Conservation (phyloP, 2,888 invertebrate genomes). For the Ophion slaviceki region DNA sequence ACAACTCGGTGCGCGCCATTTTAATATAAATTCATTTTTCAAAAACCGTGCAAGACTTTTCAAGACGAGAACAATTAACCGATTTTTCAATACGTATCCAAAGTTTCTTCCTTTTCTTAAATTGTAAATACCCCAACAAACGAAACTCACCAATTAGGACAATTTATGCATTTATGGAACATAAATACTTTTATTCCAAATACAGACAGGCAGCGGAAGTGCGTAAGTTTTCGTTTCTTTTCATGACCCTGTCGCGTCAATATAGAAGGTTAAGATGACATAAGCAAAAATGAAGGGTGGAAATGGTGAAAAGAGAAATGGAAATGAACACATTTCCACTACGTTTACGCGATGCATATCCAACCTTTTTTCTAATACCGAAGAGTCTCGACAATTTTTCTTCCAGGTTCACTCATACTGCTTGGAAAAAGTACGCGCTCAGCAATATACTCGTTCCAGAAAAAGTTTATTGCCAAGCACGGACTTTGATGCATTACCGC, state of each 20-base stretch:
- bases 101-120: too few relatives aligned
- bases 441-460: slow-evolving; percentile 34
- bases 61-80: too few relatives aligned
- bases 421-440: neutral
- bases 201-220: too few relatives aligned
- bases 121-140: too few relatives aligned
- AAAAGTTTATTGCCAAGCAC: slow-evolving; percentile 28
- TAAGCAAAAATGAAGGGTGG: neutral
- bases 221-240: neutral
- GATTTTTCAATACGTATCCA: too few relatives aligned
- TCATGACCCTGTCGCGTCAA: neutral
- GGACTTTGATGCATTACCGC: slow-evolving; percentile 36
- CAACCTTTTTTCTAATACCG: slow-evolving; percentile 14
- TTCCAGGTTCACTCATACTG: neutral
- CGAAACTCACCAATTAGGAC: too few relatives aligned
- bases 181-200: too few relatives aligned
- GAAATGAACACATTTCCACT: slow-evolving; percentile 22
- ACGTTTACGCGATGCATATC: slow-evolving; percentile 33
- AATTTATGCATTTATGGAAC: too few relatives aligned
- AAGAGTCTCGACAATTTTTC: slow-evolving; percentile 20
- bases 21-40: too few relatives aligned
- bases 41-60: too few relatives aligned
- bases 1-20: too few relatives aligned
- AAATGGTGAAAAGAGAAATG: slow-evolving; percentile 5
- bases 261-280: neutral